phyloP scores from a whole-genome alignment of 2,888 invertebrate species.

The Amphimallon solstitiale region DNA sequence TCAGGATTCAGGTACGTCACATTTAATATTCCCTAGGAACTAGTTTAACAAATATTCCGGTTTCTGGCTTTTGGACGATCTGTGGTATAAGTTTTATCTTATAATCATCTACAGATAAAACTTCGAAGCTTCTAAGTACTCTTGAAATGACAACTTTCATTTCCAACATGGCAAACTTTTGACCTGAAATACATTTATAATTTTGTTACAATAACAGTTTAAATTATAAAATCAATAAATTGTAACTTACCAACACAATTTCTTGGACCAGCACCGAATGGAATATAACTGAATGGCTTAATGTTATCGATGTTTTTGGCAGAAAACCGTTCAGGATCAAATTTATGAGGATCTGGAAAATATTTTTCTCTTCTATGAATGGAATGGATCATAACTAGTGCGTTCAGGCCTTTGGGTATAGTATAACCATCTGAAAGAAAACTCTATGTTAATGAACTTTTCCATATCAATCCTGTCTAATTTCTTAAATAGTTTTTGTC shows the following conservation, averaged over 20 bases:
- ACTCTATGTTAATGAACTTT: background rate
- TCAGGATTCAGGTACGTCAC: background rate
- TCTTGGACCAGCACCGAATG: conserved; percentile 57
- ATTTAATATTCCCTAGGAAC: conserved; percentile 26
- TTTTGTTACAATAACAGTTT: background rate
- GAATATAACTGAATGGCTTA: conserved; percentile 55
- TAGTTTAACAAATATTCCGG: conserved; percentile 31
- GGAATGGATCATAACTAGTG: conserved; percentile 31
- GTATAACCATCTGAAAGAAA: conserved; percentile 36
- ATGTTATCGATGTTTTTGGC: conserved; percentile 51
- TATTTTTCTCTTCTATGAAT: conserved; percentile 62
- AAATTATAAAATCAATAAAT: background rate
- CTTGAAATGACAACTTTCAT: conserved; percentile 66
- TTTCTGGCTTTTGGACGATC: conserved; percentile 36
- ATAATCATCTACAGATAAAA: conserved; percentile 43
- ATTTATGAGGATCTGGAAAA: conserved; percentile 61
- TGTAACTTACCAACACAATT: conserved; percentile 49
- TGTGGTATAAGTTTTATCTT: conserved; percentile 34
- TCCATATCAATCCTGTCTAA: conserved; percentile 3
- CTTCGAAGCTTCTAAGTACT: conserved; percentile 64
- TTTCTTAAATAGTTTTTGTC: no score
- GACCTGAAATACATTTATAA: conserved; percentile 50
- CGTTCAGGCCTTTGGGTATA: conserved; percentile 39
- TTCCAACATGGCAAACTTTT: conserved; percentile 65
- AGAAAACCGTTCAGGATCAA: conserved; percentile 57